Percentiles rank a stretch among this genome's conserved stretches.
phyloP scores from a whole-genome alignment of 2,888 invertebrate species.

The Sinotaia quadrata region DNA sequence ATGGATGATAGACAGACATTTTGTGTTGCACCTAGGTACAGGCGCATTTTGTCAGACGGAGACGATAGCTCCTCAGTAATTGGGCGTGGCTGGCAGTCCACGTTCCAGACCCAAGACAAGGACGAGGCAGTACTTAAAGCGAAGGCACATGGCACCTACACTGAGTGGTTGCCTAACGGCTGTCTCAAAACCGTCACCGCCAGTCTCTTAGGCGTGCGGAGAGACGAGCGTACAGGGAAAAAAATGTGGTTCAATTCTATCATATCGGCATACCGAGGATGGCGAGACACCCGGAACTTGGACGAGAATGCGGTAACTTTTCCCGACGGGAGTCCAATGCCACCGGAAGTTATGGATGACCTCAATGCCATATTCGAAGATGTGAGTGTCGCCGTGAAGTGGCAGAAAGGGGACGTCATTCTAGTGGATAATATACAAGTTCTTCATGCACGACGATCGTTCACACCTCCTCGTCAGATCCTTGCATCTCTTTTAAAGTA shows the following conservation, averaged over 20 bases:
- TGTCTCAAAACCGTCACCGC: slow-evolving; percentile 55
- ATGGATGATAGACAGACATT: no score
- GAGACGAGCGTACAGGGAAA: slow-evolving; percentile 48
- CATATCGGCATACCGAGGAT: slow-evolving; percentile 54
- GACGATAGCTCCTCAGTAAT: slow-evolving; percentile 58
- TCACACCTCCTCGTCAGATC: slow-evolving; percentile 55
- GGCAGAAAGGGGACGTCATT: slow-evolving; percentile 56
- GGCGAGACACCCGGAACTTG: slow-evolving; percentile 56
- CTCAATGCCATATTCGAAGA: slow-evolving; percentile 46
- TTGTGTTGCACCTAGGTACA: slow-evolving; percentile 53
- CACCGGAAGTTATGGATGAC: slow-evolving; percentile 45
- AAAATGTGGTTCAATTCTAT: slow-evolving; percentile 61
- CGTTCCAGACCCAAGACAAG: slow-evolving; percentile 47
- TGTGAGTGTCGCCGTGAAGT: slow-evolving; percentile 50
- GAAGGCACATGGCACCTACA: slow-evolving; percentile 44
- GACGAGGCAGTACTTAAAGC: slow-evolving; percentile 50
- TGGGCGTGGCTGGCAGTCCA: slow-evolving; percentile 62
- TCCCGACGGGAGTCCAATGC: slow-evolving; percentile 53
- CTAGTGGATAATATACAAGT: slow-evolving; percentile 57
- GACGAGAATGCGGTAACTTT: slow-evolving; percentile 56
- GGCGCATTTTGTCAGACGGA: slow-evolving; percentile 50
- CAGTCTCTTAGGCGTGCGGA: slow-evolving; percentile 48
- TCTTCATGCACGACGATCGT: slow-evolving; percentile 52
- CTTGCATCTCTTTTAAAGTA: slow-evolving; percentile 55
- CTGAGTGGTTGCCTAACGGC: slow-evolving; percentile 52